Evolutionary conservation across 2,797 vertebrate genomes (phyloP).

Genomic region (Octomys mimax): DNA sequence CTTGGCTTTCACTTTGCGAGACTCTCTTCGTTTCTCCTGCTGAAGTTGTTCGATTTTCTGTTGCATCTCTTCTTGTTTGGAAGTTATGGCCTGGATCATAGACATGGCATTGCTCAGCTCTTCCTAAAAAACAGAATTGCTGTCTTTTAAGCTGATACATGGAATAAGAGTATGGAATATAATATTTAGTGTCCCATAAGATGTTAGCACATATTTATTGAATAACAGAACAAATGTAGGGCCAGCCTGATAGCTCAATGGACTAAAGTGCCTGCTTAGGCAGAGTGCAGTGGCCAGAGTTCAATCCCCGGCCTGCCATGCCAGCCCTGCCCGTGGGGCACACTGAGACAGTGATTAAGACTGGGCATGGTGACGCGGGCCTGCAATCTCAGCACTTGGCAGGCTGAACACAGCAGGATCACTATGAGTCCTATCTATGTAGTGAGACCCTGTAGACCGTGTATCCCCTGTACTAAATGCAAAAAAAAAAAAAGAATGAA

Average conservation of each 20-base stretch:
- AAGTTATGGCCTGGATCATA: conserved; percentile 95
- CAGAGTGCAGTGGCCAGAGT: too few relatives aligned
- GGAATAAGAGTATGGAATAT: background rate
- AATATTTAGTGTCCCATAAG: background rate
- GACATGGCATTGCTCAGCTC: conserved; percentile 94
- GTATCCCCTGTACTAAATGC: too few relatives aligned
- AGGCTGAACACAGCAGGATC: too few relatives aligned
- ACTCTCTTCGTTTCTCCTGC: conserved; percentile 91
- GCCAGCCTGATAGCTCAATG: too few relatives aligned
- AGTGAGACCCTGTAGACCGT: too few relatives aligned
- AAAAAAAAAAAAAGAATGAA: background rate
- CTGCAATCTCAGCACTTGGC: too few relatives aligned
- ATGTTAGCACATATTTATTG: conserved; percentile 7
- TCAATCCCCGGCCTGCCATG: too few relatives aligned
- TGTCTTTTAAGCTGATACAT: background rate
- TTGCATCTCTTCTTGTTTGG: conserved; percentile 95
- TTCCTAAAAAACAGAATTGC: conserved; percentile 90
- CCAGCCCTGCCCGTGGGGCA: too few relatives aligned
- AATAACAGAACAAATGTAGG: background rate
- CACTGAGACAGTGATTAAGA: too few relatives aligned
- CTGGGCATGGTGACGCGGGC: too few relatives aligned
- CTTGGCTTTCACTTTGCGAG: conserved; percentile 92
- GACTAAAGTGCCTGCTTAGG: too few relatives aligned
- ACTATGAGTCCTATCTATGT: too few relatives aligned
- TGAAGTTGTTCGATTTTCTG: conserved; percentile 94